Evolutionary conservation across 2,888 invertebrate genomes (phyloP), one percentile per base, ranked within the genome.

Genomic region (Eristalis pertinax): DNA sequence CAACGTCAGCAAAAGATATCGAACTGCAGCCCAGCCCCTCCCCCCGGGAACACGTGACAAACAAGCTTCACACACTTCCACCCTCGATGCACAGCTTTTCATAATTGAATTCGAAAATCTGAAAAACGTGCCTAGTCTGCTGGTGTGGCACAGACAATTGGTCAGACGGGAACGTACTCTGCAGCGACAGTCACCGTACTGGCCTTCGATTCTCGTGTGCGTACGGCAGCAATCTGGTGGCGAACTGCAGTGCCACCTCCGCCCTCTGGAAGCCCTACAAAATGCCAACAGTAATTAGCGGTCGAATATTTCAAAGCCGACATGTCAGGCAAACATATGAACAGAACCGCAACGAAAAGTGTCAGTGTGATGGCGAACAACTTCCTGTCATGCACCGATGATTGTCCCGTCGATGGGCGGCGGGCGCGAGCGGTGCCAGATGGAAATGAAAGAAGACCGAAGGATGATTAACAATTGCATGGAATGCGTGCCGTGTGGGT

Each of bases 251-350:
- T 43, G 32, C 76, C 32, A 78, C 62, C 38, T 2, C 43, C 19
- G 19, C 22, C 60, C n/a, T 38, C 68, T 60, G 67, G 85, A 85
- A 85, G 85, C 85, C 85, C 58, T 85, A 85, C 58, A 81, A 85
- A 73, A 73, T 85, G 85, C 76, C 76, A 85, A 85, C 81, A 76
- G 43, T 63, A 50, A 73, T 85, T 85, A 85, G 72, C 35, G 76
- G 85, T 81, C 73, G 68, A 56, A 77, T 80, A 69, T 81, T 77
- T 85, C 85, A 81, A 81, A 85, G 85, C 73, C 85, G 72, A 85
- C 81, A 81, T 80, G 80, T 76, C 81, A 75, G 70, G 65, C 62
- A 58, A n/a, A 69, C 41, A 35, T 64, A 62, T 56, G 60, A 76
- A 67, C 62, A 70, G 60, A 84, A 83, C 80, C 81, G 65, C 79